These are phyloP conservation scores for Mixornis gularis DNA, from an alignment of 2,113 vertebrate genomes.

Conservation along the genomic window DNA sequence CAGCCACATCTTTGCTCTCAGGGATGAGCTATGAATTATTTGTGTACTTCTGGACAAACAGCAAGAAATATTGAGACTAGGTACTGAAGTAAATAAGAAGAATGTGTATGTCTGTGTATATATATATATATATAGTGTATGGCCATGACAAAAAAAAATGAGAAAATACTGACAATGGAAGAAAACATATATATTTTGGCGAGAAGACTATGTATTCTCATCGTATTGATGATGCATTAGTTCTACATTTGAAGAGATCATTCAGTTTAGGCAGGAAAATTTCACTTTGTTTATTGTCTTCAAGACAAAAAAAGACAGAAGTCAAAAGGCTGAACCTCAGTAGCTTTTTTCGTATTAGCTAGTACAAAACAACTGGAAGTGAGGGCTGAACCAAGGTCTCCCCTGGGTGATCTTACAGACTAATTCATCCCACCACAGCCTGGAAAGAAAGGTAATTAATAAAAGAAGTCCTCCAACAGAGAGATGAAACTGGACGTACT, in stretches of 20 bases:
- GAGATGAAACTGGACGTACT: neutral
- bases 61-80: neutral
- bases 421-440: neutral
- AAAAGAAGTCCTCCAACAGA: neutral
- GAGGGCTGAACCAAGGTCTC: neutral
- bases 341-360: neutral
- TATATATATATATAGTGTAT: neutral
- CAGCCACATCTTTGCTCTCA: neutral
- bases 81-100: neutral
- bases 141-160: neutral
- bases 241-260: neutral
- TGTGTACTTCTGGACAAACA: neutral
- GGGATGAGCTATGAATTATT: slow-evolving; percentile 13
- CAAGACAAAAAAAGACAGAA: neutral
- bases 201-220: neutral
- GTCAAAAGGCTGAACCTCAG: neutral
- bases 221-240: neutral
- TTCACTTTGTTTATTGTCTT: neutral
- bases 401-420: neutral
- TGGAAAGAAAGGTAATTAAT: neutral
- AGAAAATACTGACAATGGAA: neutral
- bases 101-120: neutral
- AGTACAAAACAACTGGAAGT: neutral
- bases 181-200: neutral
- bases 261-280: neutral